A percentile compares a stretch with the other conserved stretches of the same genome.
These are phyloP conservation scores for Drosophila sulfurigaster DNA, from an alignment of 1,140 invertebrate species.

Conservation along the genomic window DNA sequence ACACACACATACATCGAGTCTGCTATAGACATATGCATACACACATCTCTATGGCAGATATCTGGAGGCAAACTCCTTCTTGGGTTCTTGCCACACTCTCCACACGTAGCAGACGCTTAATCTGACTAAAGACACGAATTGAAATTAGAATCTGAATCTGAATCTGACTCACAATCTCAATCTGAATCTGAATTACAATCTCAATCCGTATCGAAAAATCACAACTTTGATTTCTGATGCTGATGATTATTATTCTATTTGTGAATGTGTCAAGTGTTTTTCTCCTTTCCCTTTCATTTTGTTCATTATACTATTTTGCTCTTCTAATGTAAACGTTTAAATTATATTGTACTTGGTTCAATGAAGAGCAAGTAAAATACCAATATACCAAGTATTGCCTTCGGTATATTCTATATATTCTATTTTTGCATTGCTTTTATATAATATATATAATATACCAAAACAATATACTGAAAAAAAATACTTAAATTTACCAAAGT, in stretches of 20 bases:
- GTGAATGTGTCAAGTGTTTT: neutral
- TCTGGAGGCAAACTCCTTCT: neutral
- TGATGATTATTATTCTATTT: constrained; percentile 8
- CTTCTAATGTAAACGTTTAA: no score
- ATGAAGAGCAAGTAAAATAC: no score
- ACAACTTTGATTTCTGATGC: neutral
- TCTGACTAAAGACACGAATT: constrained; percentile 44
- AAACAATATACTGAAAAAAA: no score
- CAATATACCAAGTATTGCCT: no score
- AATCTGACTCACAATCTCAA: constrained; percentile 24
- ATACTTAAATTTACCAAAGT: no score
- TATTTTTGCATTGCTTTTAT: no score
- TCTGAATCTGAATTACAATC: constrained; percentile 21
- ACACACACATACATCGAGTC: no score
- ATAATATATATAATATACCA: no score
- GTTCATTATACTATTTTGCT: no score
- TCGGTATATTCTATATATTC: no score
- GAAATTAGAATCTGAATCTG: constrained; percentile 44
- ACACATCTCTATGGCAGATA: neutral
- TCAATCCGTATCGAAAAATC: neutral
- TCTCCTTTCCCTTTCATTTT: neutral
- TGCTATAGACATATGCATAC: neutral
- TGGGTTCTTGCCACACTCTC: constrained; percentile 20
- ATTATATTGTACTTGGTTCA: no score
- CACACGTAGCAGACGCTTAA: constrained; percentile 48